Evolutionary conservation across 1,140 invertebrate genomes (phyloP).

Genomic region (Drosophila grimshawi): DNA sequence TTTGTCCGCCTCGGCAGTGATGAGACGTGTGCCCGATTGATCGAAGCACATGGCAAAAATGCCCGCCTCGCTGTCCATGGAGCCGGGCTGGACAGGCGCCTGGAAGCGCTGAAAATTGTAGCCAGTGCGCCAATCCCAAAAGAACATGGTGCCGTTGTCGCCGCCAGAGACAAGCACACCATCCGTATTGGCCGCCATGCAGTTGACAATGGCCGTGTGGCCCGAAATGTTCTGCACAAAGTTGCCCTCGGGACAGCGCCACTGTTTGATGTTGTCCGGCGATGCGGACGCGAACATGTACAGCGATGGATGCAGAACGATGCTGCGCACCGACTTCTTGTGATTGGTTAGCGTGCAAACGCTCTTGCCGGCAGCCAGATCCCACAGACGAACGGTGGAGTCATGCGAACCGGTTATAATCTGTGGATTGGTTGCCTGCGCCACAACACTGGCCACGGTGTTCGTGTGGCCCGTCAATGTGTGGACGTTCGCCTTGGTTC

Average conservation of each 20-base stretch:
- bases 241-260: constrained; percentile 99
- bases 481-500: constrained; percentile 99
- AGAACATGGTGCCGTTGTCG: constrained; percentile 99
- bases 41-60: constrained; percentile 98
- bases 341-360: constrained; percentile 98
- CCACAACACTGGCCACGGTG: constrained; percentile 97
- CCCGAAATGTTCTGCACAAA: constrained; percentile 99
- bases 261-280: constrained; percentile 99
- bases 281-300: constrained; percentile 99
- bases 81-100: constrained; percentile 98
- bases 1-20: constrained; percentile 99
- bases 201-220: constrained; percentile 99
- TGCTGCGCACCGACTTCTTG: constrained; percentile 98
- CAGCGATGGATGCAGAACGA: constrained; percentile 95
- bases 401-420: constrained; percentile 93
- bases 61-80: constrained; percentile 99
- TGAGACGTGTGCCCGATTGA: constrained; percentile 95
- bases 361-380: constrained; percentile 97
- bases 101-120: constrained; percentile 98
- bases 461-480: constrained; percentile 98
- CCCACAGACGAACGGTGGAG: constrained; percentile 97
- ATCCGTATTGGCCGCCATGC: constrained; percentile 96
- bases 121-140: constrained; percentile 99
- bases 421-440: constrained; percentile 97
- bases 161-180: constrained; percentile 98